A percentile compares a stretch with the other conserved stretches of the same genome.
Evolutionary conservation across 2,888 invertebrate species (phyloP).

Genomic region (Lithodes maja): DNA sequence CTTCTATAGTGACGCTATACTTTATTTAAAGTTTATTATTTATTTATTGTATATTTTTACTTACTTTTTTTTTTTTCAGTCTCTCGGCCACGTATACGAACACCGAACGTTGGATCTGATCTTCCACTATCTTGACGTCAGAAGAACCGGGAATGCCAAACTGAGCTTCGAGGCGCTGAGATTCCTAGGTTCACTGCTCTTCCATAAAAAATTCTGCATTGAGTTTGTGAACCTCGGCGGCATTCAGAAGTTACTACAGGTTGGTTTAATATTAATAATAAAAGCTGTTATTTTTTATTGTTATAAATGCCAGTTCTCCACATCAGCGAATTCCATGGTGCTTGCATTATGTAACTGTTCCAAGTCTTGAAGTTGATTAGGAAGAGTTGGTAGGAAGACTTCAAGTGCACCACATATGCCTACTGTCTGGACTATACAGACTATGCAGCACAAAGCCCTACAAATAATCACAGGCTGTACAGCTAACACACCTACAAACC

Average conservation of each 20-base stretch:
- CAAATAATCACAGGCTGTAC: no score
- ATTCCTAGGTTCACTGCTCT: conserved; percentile 93
- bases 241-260: conserved; percentile 77
- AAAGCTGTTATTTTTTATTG: no score
- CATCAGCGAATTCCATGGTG: no score
- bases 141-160: conserved; percentile 91
- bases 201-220: conserved; percentile 98
- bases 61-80: conserved; percentile 77
- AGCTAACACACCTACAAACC: no score
- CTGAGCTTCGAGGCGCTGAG: conserved; percentile 97
- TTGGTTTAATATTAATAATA: conserved; percentile 6
- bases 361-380: no score
- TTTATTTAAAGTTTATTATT: neutral
- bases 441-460: no score
- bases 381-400: no score
- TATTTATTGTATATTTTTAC: neutral
- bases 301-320: no score
- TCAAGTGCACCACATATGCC: no score
- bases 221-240: conserved; percentile 95
- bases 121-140: conserved; percentile 90
- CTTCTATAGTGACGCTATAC: neutral
- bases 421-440: no score
- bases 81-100: conserved; percentile 94
- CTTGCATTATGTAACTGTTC: no score
- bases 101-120: conserved; percentile 93